Base-by-base conservation (phyloP, 2,797 vertebrate species). In the Pelobates cultripes region DNA sequence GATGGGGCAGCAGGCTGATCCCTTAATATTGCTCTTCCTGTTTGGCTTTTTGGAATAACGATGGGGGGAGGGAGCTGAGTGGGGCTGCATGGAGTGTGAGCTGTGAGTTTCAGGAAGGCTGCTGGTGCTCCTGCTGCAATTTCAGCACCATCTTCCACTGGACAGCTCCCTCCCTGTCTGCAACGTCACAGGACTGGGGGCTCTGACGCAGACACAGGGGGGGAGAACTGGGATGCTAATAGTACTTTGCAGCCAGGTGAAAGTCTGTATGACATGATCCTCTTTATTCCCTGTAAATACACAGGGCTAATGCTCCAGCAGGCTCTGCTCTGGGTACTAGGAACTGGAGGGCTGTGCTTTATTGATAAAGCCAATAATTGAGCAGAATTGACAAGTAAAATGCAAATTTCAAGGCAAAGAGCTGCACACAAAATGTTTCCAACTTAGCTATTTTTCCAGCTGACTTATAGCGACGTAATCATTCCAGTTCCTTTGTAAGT, bases 81-180 rank as follows among this genome's bases (percentile, higher is more conserved):
- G 70, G 67, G 64, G 79, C 68, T 70, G 71, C 43, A 28, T 68
- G 73, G 68, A 68, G 17, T n/a, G 82, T 66, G 79, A 51, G 76
- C 73, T 83, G 79, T 43, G 73, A 80, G 78, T 76, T 73, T 44
- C 41, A 28, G 77, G 41, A 70, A 43, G 82, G 89, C 85, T 47
- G 78, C 70, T 87, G 90, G 90, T 87, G 91, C 94, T 47, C 78
- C 70, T 87, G 90, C 90, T 87, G 91, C 94, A 91, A 93, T 90
- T 97, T 96, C 96, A 97, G 96, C 95, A 96, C 96, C 94, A 91
- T 82, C 88, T 88, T 91, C 88, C 88, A 91, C 93, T 95, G 96
- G 97, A 98, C 96, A 97, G 97, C 95, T 96, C 95, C 95, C 91
- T 89, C 92, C 92, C 92, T 89, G 93, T 90, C 89, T 89, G 86